phyloP scores from a whole-genome alignment of 2,888 invertebrate genomes.

The Dicranocentrus wangi region DNA sequence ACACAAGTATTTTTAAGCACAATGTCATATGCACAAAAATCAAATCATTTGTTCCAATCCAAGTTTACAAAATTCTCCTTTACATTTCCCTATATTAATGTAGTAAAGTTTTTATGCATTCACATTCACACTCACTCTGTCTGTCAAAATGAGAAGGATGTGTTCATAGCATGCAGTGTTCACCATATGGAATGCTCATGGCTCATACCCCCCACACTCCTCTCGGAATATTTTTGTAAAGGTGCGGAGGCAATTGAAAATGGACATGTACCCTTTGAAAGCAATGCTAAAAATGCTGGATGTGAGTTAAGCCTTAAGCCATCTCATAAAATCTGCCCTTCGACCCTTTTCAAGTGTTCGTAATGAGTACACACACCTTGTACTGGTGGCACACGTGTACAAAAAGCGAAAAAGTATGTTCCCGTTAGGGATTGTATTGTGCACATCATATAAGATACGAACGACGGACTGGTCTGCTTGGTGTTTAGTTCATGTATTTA shows the following conservation, averaged over 20 bases:
- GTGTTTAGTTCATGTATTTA: too few relatives aligned
- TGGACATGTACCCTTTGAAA: too few relatives aligned
- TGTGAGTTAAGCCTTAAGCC: too few relatives aligned
- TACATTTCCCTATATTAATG: not conserved
- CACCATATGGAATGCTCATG: constrained; percentile 13
- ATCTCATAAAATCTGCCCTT: too few relatives aligned
- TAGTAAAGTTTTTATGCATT: not conserved
- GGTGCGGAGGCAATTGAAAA: too few relatives aligned
- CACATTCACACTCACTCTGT: not conserved
- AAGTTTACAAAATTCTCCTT: not conserved
- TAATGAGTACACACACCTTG: not conserved
- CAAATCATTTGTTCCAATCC: not conserved
- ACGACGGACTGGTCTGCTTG: not conserved
- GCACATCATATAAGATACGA: not conserved
- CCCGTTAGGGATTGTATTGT: not conserved
- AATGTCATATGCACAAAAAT: too few relatives aligned
- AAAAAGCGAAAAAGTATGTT: constrained; percentile 24
- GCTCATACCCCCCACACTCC: not conserved
- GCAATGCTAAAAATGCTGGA: too few relatives aligned
- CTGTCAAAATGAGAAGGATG: constrained; percentile 49
- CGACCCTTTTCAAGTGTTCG: not conserved
- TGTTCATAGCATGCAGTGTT: constrained; percentile 15
- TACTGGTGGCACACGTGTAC: constrained; percentile 48
- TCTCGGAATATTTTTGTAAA: too few relatives aligned
- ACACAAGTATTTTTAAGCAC: too few relatives aligned